These are phyloP conservation scores for Eupristina koningsbergeri DNA, from an alignment of 1,140 invertebrate genomes.

Conservation along the genomic window DNA sequence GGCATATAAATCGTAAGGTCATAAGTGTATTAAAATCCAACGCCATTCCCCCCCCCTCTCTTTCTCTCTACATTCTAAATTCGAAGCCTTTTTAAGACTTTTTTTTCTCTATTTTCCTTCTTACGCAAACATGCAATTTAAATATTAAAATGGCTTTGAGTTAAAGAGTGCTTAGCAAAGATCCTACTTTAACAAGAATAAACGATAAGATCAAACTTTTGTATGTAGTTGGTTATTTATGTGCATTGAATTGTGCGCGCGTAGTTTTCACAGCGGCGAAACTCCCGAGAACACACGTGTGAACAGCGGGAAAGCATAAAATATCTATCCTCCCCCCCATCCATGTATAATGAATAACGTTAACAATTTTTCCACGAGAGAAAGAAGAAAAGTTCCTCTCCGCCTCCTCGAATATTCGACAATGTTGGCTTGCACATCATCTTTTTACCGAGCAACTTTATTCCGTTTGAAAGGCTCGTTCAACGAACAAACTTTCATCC, in stretches of 20 bases:
- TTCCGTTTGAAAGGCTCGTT: not conserved
- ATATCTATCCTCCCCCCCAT: not conserved
- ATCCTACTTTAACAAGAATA: not conserved
- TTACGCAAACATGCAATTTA: not conserved
- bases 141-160: not conserved
- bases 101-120: too few relatives aligned
- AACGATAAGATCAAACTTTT: constrained; percentile 1
- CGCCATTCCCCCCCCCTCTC: too few relatives aligned
- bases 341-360: not conserved
- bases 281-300: not conserved
- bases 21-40: not conserved
- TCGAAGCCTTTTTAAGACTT: too few relatives aligned
- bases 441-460: not conserved
- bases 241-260: not conserved
- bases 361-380: not conserved
- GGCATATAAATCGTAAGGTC: not conserved
- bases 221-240: not conserved
- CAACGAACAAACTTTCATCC: not conserved
- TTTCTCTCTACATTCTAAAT: too few relatives aligned
- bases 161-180: not conserved
- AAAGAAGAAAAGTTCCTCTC: too few relatives aligned
- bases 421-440: not conserved
- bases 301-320: not conserved
- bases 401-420: not conserved
- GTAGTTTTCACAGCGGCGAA: not conserved